These are phyloP conservation scores for Scaptomyza parva DNA, from an alignment of 2,888 invertebrate genomes.

Conservation along the genomic window DNA sequence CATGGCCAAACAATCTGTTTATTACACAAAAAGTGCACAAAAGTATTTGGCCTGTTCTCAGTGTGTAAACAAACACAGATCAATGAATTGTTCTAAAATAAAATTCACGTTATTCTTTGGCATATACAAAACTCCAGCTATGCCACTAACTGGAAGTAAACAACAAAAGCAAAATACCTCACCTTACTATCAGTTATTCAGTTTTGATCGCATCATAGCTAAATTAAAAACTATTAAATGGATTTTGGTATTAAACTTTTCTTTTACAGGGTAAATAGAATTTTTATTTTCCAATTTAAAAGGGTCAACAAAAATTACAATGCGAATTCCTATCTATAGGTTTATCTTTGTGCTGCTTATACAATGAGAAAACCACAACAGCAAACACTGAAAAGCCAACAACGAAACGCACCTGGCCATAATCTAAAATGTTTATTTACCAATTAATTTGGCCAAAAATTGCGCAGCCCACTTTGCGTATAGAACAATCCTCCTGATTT, in stretches of 20 bases:
- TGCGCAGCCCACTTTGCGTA: slow-evolving; percentile 40
- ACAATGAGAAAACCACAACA: slow-evolving; percentile 7
- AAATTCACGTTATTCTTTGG: slow-evolving; percentile 9
- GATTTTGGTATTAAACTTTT: too few relatives aligned
- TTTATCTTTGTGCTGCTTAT: neutral
- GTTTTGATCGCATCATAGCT: slow-evolving; percentile 3
- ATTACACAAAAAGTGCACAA: slow-evolving; percentile 68
- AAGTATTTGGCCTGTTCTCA: slow-evolving; percentile 20
- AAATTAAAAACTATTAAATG: slow-evolving; percentile 28
- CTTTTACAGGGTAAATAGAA: neutral
- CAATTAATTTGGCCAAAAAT: slow-evolving; percentile 62
- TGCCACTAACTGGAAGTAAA: slow-evolving; percentile 8
- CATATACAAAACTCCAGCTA: slow-evolving; percentile 39
- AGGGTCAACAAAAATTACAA: slow-evolving; percentile 10
- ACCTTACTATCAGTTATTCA: slow-evolving; percentile 7
- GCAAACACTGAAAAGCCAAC: slow-evolving; percentile 19
- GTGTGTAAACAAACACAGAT: slow-evolving; percentile 34
- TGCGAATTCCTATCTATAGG: neutral
- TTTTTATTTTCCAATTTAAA: neutral
- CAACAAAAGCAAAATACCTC: neutral
- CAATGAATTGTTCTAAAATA: slow-evolving; percentile 20
- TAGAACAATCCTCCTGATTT: neutral
- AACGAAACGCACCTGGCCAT: slow-evolving; percentile 42
- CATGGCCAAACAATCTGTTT: slow-evolving; percentile 70
- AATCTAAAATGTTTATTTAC: slow-evolving; percentile 63